Evolutionary conservation across 2,797 vertebrate species (phyloP), one percentile per base, ranked within the genome.

Genomic region (Oceanodroma leucorhoa): DNA sequence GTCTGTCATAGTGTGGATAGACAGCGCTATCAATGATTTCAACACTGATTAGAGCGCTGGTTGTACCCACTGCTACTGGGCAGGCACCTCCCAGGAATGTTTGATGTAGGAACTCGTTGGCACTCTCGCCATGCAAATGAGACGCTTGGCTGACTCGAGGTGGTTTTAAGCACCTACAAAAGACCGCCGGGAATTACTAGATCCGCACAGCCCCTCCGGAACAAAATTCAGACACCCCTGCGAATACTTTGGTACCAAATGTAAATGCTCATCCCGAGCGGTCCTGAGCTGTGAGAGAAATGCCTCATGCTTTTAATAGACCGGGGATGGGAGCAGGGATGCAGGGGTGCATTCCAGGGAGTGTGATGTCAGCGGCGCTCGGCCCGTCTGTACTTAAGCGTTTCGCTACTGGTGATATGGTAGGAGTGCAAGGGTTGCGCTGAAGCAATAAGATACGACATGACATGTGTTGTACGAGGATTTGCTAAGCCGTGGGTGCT

Each of bases 1-100:
- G 98, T 98, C 98, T 98, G 98, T 98, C 98, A 97, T 98, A 98
- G 97, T 97, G 96, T 91, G 97, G 98, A 98, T 97, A 98, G 98
- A 98, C 98, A 98, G 97, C 77, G 69, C 97, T 98, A 98, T 98
- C 98, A 98, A 93, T 97, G 98, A 97, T 98, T 98, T 98, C 98
- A 98, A 29, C 97, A 88, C 97, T 94, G 98, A 98, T 98, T 98
- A 98, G 97, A 96, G 95, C 21, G 38, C 93, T 83, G 79, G 95
- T 97, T 96, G 96, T 94, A 96, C 95, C 96, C 88, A 64, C 70
- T 97, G 92, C 97, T 97, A 96, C 96, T 97, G 97, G 97, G 95
- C 96, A 96, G 97, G 95, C 93, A 82, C 87, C 94, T 97, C 94
- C 96, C 94, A 96, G 96, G 95, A 96, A 96, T 78, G 92, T 93